Evolutionary conservation across 2,797 vertebrate genomes (phyloP).

Genomic region (Anguilla marmorata): DNA sequence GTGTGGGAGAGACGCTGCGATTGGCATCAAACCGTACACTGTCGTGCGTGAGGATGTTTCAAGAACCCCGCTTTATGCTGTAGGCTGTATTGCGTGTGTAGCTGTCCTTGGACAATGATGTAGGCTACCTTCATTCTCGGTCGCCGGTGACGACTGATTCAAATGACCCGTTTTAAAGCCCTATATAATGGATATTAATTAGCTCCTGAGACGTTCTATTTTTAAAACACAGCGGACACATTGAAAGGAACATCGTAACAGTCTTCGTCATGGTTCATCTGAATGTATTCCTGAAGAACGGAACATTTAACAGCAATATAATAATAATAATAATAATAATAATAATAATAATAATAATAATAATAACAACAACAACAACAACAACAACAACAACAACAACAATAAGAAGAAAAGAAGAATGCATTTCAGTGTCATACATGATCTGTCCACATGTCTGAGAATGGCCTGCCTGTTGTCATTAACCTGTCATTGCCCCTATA

Average conservation of each 20-base stretch:
- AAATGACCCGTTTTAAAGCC: slow-evolving; percentile 22
- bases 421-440: background rate
- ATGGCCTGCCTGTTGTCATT: background rate
- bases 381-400: background rate
- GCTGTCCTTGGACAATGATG: background rate
- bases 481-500: background rate
- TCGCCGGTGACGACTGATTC: slow-evolving; percentile 4
- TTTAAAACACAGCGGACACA: background rate
- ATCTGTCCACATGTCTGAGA: background rate
- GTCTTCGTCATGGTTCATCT: background rate
- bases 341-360: background rate
- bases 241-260: background rate
- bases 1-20: slow-evolving; percentile 23
- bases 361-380: background rate
- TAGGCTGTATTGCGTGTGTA: background rate
- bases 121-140: background rate
- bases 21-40: background rate
- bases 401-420: background rate
- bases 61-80: slow-evolving; percentile 11
- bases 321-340: background rate
- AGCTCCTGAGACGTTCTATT: background rate
- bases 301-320: background rate
- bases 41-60: background rate
- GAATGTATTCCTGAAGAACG: background rate
- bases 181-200: slow-evolving; percentile 26